Conservation (phyloP, 2,113 vertebrate genomes). For the human (Homo sapiens) region DNA sequence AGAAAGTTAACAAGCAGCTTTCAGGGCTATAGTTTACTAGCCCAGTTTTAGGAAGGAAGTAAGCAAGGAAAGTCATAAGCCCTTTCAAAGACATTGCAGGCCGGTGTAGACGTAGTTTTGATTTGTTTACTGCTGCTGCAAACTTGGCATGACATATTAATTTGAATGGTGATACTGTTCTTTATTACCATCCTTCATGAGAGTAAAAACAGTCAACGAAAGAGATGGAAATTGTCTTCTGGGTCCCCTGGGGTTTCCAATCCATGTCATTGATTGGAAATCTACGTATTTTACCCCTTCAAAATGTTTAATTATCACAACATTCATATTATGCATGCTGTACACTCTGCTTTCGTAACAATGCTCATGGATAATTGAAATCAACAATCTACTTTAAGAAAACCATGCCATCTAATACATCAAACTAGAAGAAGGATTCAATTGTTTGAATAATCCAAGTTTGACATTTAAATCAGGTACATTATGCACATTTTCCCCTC, state of each 20-base stretch:
- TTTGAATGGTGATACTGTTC: conserved; percentile 34
- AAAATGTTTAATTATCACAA: conserved; percentile 47
- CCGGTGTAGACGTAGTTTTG: background rate
- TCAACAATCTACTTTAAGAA: conserved; percentile 74
- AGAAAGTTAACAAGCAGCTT: background rate
- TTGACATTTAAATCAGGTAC: conserved; percentile 73
- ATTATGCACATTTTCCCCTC: conserved; percentile 57
- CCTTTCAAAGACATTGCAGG: background rate
- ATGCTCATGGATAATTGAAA: conserved; percentile 56
- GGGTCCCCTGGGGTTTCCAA: background rate
- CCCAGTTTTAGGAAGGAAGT: background rate
- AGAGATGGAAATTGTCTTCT: conserved; percentile 40
- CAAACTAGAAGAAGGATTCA: conserved; percentile 74
- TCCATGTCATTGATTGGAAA: background rate
- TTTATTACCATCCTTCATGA: background rate
- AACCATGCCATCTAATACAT: conserved; percentile 70
- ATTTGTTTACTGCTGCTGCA: conserved; percentile 21
- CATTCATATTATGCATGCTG: background rate
- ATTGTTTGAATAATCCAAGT: conserved; percentile 79
- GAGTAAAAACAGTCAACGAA: conserved; percentile 34
- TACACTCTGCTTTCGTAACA: conserved; percentile 37
- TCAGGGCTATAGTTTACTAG: background rate
- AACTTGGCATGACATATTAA: conserved; percentile 2
- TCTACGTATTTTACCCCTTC: conserved; percentile 3
- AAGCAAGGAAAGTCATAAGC: background rate